phyloP scores from a whole-genome alignment of 2,113 vertebrate species.

The Euleptes europaea region DNA sequence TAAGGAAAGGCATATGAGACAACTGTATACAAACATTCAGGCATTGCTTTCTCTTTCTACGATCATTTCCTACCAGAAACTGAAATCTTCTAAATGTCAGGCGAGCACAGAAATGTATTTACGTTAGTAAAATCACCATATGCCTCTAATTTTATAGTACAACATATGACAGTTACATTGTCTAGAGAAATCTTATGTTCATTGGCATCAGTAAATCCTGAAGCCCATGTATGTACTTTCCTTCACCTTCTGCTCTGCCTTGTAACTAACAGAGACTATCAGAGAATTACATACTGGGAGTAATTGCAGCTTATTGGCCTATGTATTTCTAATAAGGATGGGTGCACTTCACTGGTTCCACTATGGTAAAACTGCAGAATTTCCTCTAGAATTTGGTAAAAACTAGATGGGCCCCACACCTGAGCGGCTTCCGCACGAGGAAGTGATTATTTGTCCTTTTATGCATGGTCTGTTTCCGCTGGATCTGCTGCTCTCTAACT shows the following conservation, averaged over 20 bases:
- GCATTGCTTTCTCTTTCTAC: not conserved
- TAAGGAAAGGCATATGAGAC: constrained; percentile 11
- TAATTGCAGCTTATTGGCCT: not conserved
- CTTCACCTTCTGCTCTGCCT: not conserved
- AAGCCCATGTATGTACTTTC: not conserved
- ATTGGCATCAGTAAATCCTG: not conserved
- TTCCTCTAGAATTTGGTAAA: not conserved
- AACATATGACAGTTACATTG: not conserved
- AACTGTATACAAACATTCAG: constrained; percentile 24
- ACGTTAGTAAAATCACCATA: not conserved
- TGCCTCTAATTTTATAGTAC: not conserved
- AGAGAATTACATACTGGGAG: not conserved
- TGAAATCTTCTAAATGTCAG: not conserved
- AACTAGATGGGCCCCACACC: not conserved
- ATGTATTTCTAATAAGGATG: not conserved
- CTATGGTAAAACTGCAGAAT: not conserved
- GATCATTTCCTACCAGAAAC: not conserved
- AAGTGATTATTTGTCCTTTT: too few species aligned
- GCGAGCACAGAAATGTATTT: not conserved
- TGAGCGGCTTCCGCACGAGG: not conserved
- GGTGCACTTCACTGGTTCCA: not conserved
- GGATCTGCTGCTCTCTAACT: too few species aligned
- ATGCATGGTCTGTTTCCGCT: too few species aligned
- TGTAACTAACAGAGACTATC: not conserved
- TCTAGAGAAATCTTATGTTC: not conserved